Conservation (phyloP, 2,888 invertebrate species). For the Panzeria rudis region DNA sequence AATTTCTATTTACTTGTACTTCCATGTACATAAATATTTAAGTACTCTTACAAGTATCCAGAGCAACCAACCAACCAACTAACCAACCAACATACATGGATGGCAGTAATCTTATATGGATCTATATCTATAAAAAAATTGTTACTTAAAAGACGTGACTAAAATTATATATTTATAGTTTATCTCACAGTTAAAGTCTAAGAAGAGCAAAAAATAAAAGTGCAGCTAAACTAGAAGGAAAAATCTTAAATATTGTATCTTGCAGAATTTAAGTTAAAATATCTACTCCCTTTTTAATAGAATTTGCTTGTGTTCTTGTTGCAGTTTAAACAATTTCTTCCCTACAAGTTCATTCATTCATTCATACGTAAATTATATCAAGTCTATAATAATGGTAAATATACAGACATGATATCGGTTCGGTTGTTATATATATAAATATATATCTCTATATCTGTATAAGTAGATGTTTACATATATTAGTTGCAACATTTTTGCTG, state of each 20-base stretch:
- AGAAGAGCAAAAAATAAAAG: constrained; percentile 16
- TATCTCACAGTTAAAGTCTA: constrained; percentile 53
- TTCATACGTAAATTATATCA: constrained; percentile 66
- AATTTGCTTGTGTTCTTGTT: constrained; percentile 37
- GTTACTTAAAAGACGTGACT: constrained; percentile 69
- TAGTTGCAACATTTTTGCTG: constrained; percentile 18
- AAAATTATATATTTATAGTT: constrained; percentile 71
- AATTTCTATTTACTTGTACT: constrained; percentile 40
- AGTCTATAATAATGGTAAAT: constrained; percentile 61
- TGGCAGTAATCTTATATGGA: constrained; percentile 63
- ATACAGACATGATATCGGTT: not conserved
- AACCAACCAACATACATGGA: not conserved
- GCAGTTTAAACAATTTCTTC: not conserved
- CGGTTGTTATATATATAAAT: not conserved
- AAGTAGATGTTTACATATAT: not conserved
- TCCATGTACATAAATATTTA: constrained; percentile 9
- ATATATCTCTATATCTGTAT: not conserved
- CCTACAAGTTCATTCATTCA: constrained; percentile 49
- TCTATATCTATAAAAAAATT: constrained; percentile 60
- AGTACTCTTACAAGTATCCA: constrained; percentile 7
- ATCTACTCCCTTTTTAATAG: constrained; percentile 64
- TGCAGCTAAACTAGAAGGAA: constrained; percentile 14
- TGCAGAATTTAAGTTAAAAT: constrained; percentile 28
- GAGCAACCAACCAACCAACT: not conserved
- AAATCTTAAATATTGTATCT: constrained; percentile 41